These are phyloP conservation scores for Cisticola juncidis DNA, from an alignment of 2,113 vertebrate species.

Conservation along the genomic window DNA sequence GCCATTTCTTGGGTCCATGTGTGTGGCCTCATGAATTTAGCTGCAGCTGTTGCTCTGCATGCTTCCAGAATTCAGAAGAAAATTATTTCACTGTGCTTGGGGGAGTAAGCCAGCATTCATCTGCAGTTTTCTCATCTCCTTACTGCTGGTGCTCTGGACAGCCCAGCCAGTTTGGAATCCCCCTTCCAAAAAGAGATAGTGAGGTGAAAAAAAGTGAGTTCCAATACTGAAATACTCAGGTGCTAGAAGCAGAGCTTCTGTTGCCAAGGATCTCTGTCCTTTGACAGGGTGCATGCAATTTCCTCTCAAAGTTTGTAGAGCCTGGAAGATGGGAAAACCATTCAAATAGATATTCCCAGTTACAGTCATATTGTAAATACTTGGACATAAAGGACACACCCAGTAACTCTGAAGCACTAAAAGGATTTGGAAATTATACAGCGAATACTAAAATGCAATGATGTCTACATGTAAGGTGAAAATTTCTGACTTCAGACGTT, in stretches of 20 bases:
- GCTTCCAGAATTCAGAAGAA: not conserved
- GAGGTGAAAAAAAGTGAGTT: not conserved
- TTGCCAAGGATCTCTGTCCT: not conserved
- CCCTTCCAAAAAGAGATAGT: not conserved
- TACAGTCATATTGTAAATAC: not conserved
- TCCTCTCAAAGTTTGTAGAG: not conserved
- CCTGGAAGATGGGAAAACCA: not conserved
- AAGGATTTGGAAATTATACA: not conserved
- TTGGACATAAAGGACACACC: not conserved
- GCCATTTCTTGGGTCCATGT: not conserved
- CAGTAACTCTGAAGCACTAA: not conserved
- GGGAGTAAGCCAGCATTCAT: slow-evolving; percentile 7
- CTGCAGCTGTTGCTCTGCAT: not conserved
- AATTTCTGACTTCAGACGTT: not conserved
- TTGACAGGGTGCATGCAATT: not conserved
- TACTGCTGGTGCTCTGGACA: not conserved
- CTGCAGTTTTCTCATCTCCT: not conserved
- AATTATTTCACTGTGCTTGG: not conserved
- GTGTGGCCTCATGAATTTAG: not conserved
- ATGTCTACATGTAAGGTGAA: not conserved
- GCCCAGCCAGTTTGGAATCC: not conserved
- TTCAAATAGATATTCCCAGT: not conserved
- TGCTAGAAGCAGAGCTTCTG: not conserved
- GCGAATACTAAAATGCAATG: not conserved
- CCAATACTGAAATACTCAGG: accelerated